These are phyloP conservation scores for Paragorgia papillata DNA, from an alignment of 92 coral and sea anemone species.

Conservation along the genomic window DNA sequence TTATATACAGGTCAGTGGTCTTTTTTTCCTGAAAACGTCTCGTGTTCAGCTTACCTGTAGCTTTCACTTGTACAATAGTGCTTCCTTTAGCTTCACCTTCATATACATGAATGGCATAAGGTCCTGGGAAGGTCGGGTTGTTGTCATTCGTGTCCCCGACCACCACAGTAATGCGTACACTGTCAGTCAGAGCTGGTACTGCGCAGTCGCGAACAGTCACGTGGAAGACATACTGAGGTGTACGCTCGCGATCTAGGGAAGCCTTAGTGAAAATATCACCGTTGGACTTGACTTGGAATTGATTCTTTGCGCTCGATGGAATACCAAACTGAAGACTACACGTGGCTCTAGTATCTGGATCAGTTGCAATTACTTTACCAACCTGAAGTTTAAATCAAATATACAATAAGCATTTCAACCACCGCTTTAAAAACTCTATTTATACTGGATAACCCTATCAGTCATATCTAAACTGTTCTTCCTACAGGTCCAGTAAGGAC, in stretches of 20 bases:
- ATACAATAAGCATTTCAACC: too few relatives aligned
- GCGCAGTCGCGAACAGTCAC: conserved; percentile 79
- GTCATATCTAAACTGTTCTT: too few relatives aligned
- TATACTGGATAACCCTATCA: too few relatives aligned
- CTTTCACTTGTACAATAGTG: conserved; percentile 69
- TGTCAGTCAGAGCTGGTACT: conserved; percentile 60
- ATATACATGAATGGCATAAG: conserved; percentile 55
- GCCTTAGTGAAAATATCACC: conserved; percentile 56
- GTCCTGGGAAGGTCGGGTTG: conserved; percentile 60
- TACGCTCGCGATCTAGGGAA: conserved; percentile 74
- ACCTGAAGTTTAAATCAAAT: too few relatives aligned
- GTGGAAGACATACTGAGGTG: conserved; percentile 58
- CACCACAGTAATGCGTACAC: conserved; percentile 60
- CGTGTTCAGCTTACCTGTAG: conserved; percentile 80
- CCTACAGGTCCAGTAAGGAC: too few relatives aligned
- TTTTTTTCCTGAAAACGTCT: too few relatives aligned
- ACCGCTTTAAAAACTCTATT: too few relatives aligned
- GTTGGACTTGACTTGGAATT: conserved; percentile 51
- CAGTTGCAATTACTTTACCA: conserved; percentile 53
- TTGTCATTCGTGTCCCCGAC: conserved; percentile 79
- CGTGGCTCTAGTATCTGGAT: conserved; percentile 63
- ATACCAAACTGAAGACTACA: conserved; percentile 56
- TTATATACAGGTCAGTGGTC: too few relatives aligned
- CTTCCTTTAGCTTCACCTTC: conserved; percentile 65
- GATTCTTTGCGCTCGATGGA: not conserved